Percentiles rank a stretch among this genome's conserved stretches.
These are phyloP conservation scores for Entosphenus tridentatus DNA, from an alignment of 2,113 vertebrate genomes.

Conservation along the genomic window DNA sequence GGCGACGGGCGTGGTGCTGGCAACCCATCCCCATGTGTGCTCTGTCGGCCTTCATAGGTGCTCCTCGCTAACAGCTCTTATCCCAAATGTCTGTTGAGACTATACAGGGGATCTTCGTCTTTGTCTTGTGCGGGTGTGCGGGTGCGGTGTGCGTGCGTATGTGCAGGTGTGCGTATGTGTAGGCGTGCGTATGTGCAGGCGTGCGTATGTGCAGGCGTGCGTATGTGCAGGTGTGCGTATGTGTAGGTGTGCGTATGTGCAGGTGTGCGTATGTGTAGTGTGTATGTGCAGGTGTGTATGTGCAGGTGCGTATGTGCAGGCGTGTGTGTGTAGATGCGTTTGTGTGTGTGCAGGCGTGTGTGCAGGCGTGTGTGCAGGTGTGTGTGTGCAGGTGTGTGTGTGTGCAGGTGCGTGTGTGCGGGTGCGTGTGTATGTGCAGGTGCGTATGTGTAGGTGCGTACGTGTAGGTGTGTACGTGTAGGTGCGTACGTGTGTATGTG, in stretches of 20 bases:
- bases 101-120: no score
- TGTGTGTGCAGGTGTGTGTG: neutral
- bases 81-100: no score
- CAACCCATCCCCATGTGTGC: no score
- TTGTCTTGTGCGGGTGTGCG: no score
- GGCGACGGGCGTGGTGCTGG: no score
- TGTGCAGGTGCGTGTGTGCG: neutral
- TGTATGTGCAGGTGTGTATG: neutral
- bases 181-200: no score
- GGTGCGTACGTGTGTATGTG: neutral
- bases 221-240: neutral
- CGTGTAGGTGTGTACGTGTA: neutral
- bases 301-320: neutral
- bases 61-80: no score
- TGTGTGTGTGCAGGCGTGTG: no score
- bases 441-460: neutral
- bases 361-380: neutral
- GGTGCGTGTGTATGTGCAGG: neutral
- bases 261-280: neutral
- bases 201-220: no score
- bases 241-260: neutral
- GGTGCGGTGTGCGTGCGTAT: no score
- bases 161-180: no score
- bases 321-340: neutral
- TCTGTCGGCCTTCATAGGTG: no score